Base-by-base conservation (phyloP, 2,888 invertebrate species). In the Drosophila nr. perissopoda region DNA sequence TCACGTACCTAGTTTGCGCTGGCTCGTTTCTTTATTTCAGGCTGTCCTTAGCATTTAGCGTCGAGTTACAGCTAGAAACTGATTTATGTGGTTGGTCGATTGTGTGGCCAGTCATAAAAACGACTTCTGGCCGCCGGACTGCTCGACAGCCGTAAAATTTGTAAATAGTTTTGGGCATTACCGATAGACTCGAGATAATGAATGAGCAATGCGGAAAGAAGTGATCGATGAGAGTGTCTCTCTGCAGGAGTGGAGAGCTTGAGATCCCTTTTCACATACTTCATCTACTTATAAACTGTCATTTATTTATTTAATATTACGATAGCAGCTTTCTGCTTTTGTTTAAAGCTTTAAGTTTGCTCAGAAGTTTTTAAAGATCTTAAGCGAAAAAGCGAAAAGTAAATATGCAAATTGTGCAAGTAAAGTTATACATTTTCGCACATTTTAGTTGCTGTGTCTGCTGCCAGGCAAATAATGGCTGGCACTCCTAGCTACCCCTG, bases 101-200 rank as follows among this genome's bases (percentile, higher is more conserved):
- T 82, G 64, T 79, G 73, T 52, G 76, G 51, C 64, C 62, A 82
- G 69, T 83, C 85, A 82, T 82, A 82, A 82, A 66, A 61, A 48
- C 38, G 54, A 61, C 57, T 59, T 34, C 38, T 42, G 63, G 49
- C 60, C 68, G 29, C 21, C 68, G 16, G 18, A 51, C 27, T 34
- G 29, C 29, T 62, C 63, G 64, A 79, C 78, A 78, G 78, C 71
- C 78, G 74, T 54, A 68, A 83, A 84, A 81, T 84, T 85, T 84
- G 87, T 87, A 88, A 85, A 78, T 82, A 73, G 52, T 85, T 85
- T 85, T 87, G 88, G 84, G 58, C 88, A 85, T 81, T 72, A 60
- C 82, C 78, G 67, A 54, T 62, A 27, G 53, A 45, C 59, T 10
- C 18, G 3, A 64, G 76, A 73, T 82, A 85, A 83, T 83, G 82